phyloP scores from a whole-genome alignment of 2,113 vertebrate genomes.

The Cephalophus harveyi region DNA sequence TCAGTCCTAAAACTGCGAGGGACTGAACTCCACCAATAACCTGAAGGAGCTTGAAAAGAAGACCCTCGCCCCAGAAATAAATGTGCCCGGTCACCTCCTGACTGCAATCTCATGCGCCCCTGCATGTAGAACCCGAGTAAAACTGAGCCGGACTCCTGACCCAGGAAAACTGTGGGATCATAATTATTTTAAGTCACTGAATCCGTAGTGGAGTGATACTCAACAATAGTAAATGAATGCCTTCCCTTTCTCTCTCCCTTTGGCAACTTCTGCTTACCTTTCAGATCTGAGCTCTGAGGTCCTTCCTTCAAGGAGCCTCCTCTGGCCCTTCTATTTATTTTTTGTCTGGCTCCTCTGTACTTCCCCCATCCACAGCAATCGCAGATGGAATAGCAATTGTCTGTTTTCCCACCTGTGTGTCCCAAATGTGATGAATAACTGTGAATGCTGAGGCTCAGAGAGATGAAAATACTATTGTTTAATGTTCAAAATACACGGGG shows the following conservation, averaged over 20 bases:
- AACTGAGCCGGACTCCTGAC: not conserved
- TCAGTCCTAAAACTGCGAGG: not conserved
- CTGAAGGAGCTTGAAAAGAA: not conserved
- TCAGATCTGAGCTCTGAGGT: not conserved
- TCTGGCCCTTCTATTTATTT: not conserved
- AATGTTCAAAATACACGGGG: not conserved
- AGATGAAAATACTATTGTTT: not conserved
- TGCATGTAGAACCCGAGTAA: not conserved
- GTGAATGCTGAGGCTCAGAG: not conserved
- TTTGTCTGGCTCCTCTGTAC: not conserved
- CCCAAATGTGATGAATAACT: not conserved
- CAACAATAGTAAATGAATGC: not conserved
- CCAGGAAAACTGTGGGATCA: not conserved
- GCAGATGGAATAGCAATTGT: not conserved
- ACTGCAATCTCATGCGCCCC: rapidly evolving
- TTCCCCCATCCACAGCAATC: not conserved
- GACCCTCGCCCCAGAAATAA: not conserved
- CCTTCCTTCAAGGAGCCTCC: not conserved
- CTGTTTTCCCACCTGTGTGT: not conserved
- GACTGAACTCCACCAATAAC: not conserved
- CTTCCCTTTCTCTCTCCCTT: not conserved
- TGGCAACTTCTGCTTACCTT: not conserved
- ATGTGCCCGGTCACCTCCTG: rapidly evolving
- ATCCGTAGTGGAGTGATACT: not conserved
- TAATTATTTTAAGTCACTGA: not conserved